Percentiles rank a stretch among this genome's conserved stretches.
Evolutionary conservation across 2,113 vertebrate genomes (phyloP).

Genomic region (Lathamus discolor): DNA sequence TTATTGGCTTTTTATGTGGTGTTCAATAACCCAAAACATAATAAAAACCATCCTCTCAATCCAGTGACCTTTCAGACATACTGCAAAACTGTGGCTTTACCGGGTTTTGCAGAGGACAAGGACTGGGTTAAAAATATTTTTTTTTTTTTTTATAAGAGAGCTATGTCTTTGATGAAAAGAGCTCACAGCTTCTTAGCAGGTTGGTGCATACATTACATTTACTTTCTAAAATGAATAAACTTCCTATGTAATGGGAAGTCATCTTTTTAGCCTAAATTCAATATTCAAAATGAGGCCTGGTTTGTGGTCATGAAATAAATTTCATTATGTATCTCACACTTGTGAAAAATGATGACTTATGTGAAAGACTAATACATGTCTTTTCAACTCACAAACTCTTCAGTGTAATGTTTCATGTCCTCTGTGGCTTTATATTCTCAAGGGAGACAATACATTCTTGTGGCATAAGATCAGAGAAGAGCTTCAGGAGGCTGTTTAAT

Average conservation of each 20-base stretch:
- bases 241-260: not conserved
- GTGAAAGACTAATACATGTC: not conserved
- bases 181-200: not conserved
- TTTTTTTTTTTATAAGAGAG: not conserved
- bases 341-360: not conserved
- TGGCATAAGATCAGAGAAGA: not conserved
- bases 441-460: not conserved
- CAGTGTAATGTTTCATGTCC: not conserved
- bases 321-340: not conserved
- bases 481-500: not conserved
- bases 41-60: not conserved
- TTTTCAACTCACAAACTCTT: not conserved
- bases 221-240: not conserved
- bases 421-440: not conserved
- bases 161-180: not conserved
- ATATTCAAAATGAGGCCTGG: not conserved
- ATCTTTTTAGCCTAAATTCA: not conserved
- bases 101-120: not conserved
- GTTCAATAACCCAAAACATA: not conserved
- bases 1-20: not conserved
- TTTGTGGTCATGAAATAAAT: not conserved
- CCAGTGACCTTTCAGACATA: not conserved
- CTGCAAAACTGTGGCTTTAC: not conserved
- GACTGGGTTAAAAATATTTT: not conserved
- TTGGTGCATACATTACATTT: not conserved